A percentile compares a stretch with the other conserved stretches of the same genome.
phyloP scores from a whole-genome alignment of 2,113 vertebrate genomes.

The Actenoides hombroni region DNA sequence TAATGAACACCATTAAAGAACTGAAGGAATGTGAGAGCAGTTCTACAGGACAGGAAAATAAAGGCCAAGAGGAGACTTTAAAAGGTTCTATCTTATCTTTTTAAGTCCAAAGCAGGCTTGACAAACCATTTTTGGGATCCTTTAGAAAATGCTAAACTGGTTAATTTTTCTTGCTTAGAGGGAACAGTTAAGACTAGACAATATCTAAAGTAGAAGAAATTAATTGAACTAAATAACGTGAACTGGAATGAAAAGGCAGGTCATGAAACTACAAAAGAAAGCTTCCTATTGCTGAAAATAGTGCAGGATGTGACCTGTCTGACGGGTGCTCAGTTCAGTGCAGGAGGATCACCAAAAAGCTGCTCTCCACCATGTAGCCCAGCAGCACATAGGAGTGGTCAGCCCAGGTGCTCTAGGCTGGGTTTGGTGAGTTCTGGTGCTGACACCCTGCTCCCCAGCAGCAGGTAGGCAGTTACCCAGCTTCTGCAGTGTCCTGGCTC shows the following conservation, averaged over 20 bases:
- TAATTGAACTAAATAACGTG: background rate
- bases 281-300: background rate
- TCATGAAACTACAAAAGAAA: background rate
- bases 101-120: background rate
- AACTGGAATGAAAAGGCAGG: background rate
- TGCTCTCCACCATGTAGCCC: background rate
- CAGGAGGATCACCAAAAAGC: background rate
- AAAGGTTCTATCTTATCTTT: background rate
- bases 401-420: background rate
- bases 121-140: background rate
- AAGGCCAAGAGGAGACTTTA: background rate
- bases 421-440: background rate
- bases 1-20: conserved; percentile 45
- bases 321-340: background rate
- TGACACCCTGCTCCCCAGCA: background rate
- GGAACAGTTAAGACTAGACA: background rate
- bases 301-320: background rate
- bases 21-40: background rate
- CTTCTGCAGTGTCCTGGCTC: background rate
- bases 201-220: background rate
- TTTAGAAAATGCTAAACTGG: background rate
- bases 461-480: rapidly evolving
- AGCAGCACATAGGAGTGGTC: background rate
- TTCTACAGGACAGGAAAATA: conserved; percentile 8
- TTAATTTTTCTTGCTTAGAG: background rate